Evolutionary conservation across 1,140 invertebrate genomes (phyloP).

Genomic region (Tenebrio molitor): DNA sequence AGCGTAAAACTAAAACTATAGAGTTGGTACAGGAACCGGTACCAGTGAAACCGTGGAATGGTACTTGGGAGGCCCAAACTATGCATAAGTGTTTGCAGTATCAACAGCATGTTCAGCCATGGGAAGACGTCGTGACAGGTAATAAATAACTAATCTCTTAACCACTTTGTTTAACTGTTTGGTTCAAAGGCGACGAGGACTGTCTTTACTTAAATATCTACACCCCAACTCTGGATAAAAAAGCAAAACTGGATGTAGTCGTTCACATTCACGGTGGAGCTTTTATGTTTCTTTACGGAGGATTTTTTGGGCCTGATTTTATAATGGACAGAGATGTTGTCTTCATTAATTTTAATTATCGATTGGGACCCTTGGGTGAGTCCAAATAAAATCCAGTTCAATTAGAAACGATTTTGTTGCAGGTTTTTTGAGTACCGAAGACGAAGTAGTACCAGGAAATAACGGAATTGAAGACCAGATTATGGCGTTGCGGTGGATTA

Average conservation of each 20-base stretch:
- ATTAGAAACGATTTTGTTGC: too few species aligned
- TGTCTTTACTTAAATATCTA: constrained; percentile 69
- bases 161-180: background rate
- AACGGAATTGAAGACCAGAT: constrained; percentile 73
- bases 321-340: constrained; percentile 73
- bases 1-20: too few species aligned
- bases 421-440: constrained; percentile 56
- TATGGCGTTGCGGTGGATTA: constrained; percentile 70
- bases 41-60: constrained; percentile 43
- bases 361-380: constrained; percentile 72
- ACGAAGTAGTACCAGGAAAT: constrained; percentile 66
- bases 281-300: constrained; percentile 66
- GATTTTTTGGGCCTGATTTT: constrained; percentile 68
- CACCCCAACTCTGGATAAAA: constrained; percentile 59
- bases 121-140: constrained; percentile 52
- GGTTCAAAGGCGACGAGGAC: constrained; percentile 67
- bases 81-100: constrained; percentile 47
- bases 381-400: too few species aligned
- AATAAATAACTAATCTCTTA: background rate
- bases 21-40: background rate
- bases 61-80: constrained; percentile 28
- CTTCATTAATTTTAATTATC: constrained; percentile 74
- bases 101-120: constrained; percentile 45
- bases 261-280: constrained; percentile 73
- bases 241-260: constrained; percentile 63